These are phyloP conservation scores for Tubiluchus corallicola DNA, from an alignment of 2,888 invertebrate genomes.

Conservation along the genomic window DNA sequence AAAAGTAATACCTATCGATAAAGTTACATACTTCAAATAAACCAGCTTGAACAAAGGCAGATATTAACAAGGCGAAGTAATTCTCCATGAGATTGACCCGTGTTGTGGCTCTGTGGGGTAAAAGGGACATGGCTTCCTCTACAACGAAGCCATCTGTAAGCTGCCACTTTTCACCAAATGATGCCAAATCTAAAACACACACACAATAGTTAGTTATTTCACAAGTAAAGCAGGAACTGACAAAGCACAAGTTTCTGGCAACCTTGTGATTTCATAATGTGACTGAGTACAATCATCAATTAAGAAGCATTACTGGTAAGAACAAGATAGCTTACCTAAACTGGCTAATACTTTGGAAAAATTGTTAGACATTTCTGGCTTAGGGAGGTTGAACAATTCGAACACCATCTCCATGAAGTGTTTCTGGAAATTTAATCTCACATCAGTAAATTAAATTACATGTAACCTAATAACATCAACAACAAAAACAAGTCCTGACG, in stretches of 20 bases:
- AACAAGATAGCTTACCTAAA: conserved; percentile 32
- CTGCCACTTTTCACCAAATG: conserved; percentile 57
- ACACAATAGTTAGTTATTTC: too few species aligned
- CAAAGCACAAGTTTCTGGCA: too few species aligned
- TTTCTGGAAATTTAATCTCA: conserved; percentile 50
- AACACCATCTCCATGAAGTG: conserved; percentile 77
- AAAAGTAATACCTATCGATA: conserved; percentile 7
- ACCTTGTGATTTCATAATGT: too few species aligned
- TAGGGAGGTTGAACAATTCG: conserved; percentile 65
- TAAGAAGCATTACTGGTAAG: too few species aligned
- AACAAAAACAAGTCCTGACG: too few species aligned
- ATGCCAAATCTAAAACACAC: conserved; percentile 52
- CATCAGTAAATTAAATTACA: too few species aligned
- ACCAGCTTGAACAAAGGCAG: conserved; percentile 68
- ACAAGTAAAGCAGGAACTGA: too few species aligned
- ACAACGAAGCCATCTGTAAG: conserved; percentile 85
- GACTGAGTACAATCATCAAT: too few species aligned
- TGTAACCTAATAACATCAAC: too few species aligned
- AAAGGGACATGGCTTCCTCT: conserved; percentile 62
- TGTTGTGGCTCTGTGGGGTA: conserved; percentile 62
- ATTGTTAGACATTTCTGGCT: conserved; percentile 80
- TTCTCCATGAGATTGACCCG: conserved; percentile 72
- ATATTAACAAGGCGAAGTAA: conserved; percentile 67
- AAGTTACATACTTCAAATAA: conserved; percentile 41
- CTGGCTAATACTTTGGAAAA: conserved; percentile 68